Conservation (phyloP, 2,113 vertebrate species). For the Pelmatolapia mariae region DNA sequence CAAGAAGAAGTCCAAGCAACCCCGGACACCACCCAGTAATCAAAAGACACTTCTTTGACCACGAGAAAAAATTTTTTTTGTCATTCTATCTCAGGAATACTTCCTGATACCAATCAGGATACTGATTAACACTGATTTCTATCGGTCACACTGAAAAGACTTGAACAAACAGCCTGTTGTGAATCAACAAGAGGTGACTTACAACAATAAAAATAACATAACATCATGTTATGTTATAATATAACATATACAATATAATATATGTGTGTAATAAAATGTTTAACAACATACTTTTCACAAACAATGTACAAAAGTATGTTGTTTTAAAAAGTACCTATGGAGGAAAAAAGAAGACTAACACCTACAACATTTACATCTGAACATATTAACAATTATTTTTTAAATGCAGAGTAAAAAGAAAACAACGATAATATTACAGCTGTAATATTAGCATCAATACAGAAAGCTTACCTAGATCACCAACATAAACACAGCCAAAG, state of each 20-base stretch:
- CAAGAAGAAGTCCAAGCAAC: rapidly evolving
- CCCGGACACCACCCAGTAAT: background rate
- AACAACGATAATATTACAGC: rapidly evolving
- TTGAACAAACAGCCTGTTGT: background rate
- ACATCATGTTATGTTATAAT: rapidly evolving
- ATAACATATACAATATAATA: background rate
- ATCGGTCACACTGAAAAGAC: rapidly evolving
- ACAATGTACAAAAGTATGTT: background rate
- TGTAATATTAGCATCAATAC: background rate
- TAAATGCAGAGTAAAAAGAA: background rate
- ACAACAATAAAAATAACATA: background rate
- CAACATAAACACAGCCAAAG: background rate
- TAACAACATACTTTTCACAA: background rate
- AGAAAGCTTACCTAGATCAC: background rate
- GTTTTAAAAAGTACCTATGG: background rate
- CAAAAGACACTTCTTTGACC: background rate
- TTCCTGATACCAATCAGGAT: rapidly evolving
- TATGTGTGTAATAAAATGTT: background rate
- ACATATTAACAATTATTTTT: background rate
- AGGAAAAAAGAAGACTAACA: rapidly evolving
- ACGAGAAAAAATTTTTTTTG: rapidly evolving
- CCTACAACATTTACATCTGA: background rate
- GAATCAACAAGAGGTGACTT: background rate
- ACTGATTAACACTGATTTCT: rapidly evolving
- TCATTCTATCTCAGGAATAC: background rate